Percentiles rank a stretch among this genome's conserved stretches.
These are phyloP conservation scores for Crocuta crocuta DNA, from an alignment of 2,113 vertebrate species.

Conservation along the genomic window DNA sequence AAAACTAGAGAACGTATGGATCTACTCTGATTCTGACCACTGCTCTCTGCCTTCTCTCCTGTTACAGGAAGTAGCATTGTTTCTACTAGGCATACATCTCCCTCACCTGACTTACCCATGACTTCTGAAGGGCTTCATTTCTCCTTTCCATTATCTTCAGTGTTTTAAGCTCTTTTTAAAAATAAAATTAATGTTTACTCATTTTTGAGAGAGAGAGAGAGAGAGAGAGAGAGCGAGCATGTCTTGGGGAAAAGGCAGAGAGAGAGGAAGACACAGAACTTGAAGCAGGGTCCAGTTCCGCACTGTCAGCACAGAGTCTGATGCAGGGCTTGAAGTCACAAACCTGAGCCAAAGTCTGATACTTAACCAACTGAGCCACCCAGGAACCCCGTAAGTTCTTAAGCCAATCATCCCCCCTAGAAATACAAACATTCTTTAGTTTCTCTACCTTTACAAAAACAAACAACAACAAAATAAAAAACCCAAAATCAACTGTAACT, in stretches of 20 bases:
- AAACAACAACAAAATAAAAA: neutral
- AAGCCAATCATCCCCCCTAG: neutral
- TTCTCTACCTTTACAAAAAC: neutral
- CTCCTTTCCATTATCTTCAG: neutral
- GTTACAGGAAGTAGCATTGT: neutral
- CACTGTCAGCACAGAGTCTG: too few relatives aligned
- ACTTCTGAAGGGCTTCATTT: neutral
- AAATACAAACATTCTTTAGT: neutral
- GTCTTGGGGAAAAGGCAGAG: too few relatives aligned
- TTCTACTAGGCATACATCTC: neutral
- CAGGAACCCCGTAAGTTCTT: neutral
- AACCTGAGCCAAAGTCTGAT: too few relatives aligned
- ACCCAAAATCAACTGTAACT: neutral
- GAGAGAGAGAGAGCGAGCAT: too few relatives aligned
- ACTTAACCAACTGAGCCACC: too few relatives aligned
- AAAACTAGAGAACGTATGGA: neutral
- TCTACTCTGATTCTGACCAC: neutral
- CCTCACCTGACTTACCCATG: neutral
- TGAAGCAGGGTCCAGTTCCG: too few relatives aligned
- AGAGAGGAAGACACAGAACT: too few relatives aligned
- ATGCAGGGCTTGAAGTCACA: too few relatives aligned
- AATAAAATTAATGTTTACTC: too few relatives aligned
- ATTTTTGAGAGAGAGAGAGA: too few relatives aligned
- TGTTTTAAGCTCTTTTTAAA: neutral
- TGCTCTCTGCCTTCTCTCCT: neutral